Evolutionary conservation across 2,113 vertebrate genomes (phyloP).

Genomic region (Monarcha castaneiventris): DNA sequence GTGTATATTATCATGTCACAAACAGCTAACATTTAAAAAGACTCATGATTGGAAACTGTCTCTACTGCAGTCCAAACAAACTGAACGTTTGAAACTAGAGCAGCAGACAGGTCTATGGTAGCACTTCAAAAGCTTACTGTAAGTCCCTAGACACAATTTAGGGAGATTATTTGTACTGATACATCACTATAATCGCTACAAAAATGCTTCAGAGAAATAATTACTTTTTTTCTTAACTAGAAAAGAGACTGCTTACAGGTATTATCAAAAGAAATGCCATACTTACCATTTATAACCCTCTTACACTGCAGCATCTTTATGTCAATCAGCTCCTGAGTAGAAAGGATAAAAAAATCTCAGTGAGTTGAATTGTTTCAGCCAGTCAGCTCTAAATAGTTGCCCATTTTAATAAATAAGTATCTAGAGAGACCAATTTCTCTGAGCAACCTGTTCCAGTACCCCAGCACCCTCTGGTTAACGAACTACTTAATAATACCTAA

Average conservation of each 20-base stretch:
- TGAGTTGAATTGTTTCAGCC: background rate
- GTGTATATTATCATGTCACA: background rate
- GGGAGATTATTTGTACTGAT: background rate
- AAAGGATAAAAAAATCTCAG: background rate
- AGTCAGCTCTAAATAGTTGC: background rate
- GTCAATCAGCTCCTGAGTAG: slow-evolving; percentile 90
- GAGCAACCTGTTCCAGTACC: background rate
- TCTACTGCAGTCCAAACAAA: background rate
- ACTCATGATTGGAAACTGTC: background rate
- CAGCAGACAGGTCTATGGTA: background rate
- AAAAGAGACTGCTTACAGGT: background rate
- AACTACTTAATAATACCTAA: background rate
- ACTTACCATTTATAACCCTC: slow-evolving; percentile 87
- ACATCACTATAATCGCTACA: rapidly evolving
- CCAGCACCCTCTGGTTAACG: background rate
- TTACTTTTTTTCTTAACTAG: background rate
- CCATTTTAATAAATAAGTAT: background rate
- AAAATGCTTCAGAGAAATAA: background rate
- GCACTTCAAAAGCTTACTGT: background rate
- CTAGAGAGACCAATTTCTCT: background rate
- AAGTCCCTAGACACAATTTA: background rate
- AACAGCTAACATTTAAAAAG: background rate
- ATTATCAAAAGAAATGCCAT: background rate
- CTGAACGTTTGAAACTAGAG: background rate
- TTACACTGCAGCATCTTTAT: slow-evolving; percentile 94